Percentiles rank a stretch among this genome's conserved stretches.
phyloP scores from a whole-genome alignment of 1,140 invertebrate genomes.

The Drosophila murphyi region DNA sequence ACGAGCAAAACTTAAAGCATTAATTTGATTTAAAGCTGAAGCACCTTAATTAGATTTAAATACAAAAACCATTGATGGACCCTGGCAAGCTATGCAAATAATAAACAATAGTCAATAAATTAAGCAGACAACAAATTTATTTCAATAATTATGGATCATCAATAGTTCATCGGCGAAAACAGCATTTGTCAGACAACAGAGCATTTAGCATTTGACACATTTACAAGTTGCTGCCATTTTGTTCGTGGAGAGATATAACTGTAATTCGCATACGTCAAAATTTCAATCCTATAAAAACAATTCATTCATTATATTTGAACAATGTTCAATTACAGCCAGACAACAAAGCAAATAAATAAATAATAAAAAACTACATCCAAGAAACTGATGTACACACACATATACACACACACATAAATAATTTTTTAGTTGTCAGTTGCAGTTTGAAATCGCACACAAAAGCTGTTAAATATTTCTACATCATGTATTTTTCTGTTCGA shows the following conservation, averaged over 20 bases:
- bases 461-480: constrained; percentile 54
- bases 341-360: constrained; percentile 32
- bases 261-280: constrained; percentile 14
- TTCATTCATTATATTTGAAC: constrained; percentile 28
- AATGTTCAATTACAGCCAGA: constrained; percentile 35
- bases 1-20: background rate
- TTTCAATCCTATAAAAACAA: constrained; percentile 39
- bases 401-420: constrained; percentile 1
- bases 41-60: too few species aligned
- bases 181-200: constrained; percentile 39
- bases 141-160: constrained; percentile 36
- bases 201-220: constrained; percentile 37
- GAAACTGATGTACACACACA: background rate
- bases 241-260: background rate
- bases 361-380: constrained; percentile 1
- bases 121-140: constrained; percentile 36
- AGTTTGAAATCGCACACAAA: constrained; percentile 5
- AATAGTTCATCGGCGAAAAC: constrained; percentile 3
- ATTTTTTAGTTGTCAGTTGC: background rate
- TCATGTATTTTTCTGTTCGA: constrained; percentile 53
- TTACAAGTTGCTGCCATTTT: constrained; percentile 40
- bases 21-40: background rate
- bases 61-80: background rate
- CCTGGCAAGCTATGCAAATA: background rate
- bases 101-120: constrained; percentile 29